Evolutionary conservation across 2,113 vertebrate genomes (phyloP), one percentile per base, ranked within the genome.

Genomic region (Nycticorax nycticorax): DNA sequence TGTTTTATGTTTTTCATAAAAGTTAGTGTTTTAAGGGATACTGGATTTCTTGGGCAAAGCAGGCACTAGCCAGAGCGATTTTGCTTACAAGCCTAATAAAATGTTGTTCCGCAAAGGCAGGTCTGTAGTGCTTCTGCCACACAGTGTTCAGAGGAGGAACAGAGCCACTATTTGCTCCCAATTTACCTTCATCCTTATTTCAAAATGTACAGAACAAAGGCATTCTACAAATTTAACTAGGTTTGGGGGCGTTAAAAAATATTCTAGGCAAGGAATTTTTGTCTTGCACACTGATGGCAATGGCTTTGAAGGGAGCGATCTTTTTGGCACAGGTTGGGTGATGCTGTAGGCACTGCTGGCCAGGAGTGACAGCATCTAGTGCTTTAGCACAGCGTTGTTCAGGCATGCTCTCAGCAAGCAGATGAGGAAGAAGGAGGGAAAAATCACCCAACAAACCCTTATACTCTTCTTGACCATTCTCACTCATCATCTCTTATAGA

Each of bases 71-170:
- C 59, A 86, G 23, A 84, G 41, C 13, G 26, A 9, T 55, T 86
- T 27, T 39, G 43, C 52, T 59, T 22, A 14, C 60, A 53, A 73
- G n/a, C 6, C 57, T 21, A 22, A 15, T 20, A 7, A 63, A 50
- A 9, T 2, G 16, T 41, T 39, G 32, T n/a, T 76, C 37, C 32
- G 14, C 14, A 43, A 16, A 35, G 14, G 28, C 59, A 91, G 75
- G 39, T 69, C 80, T 91, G 93, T 59, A 41, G 71, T 41, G 37
- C 67, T 93, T 45, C 94, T 97, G 96, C 95, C 94, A 95, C 97
- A 92, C 88, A 87, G 94, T 2, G 92, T 93, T 86, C 86, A 95
- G 60, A 89, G 69, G 56, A 92, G 83, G 93, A 93, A 88, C 45
- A 83, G 26, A 88, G 23, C 15, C 32, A 12, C 12, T 1, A 3